Evolutionary conservation across 2,797 vertebrate species (phyloP), one percentile per base, ranked within the genome.

Genomic region (Callimico goeldii): DNA sequence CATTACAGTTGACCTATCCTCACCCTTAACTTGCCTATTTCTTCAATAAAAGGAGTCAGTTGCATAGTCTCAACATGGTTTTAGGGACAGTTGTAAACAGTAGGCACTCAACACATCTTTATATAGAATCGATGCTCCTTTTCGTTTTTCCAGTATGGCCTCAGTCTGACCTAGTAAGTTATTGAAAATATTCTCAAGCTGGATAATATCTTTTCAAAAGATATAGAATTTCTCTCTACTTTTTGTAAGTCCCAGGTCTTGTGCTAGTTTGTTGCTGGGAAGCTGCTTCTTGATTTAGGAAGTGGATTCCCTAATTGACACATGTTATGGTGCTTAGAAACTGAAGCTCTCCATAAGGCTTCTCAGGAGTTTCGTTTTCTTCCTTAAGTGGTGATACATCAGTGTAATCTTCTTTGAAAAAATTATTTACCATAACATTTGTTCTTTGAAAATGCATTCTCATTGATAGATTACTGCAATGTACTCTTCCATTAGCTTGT

Each of bases 361-460:
- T 94, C 90, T 57, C 24, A 7, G 61, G 97, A 84, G 39, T 88
- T 96, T 79, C 2, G 4, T 93, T 96, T 92, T 94, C 67, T 80
- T 90, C 55, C 55, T 17, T 93, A 83, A 86, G 57, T 91, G 89
- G 75, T 90, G 64, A 75, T 92, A 33, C 64, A 95, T 96, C 95
- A 94, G 4, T 91, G 73, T 90, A 93, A 90, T 90, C 91, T 48
- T 87, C 91, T 77, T 72, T 80, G 96, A 89, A 87, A 79, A 95
- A 91, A 89, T 93, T 94, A 85, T 88, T 96, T 96, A 50, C 91
- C 50, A 14, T 84, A 82, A 86, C 39, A 90, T 87, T 94, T 92
- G 75, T 97, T 96, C 76, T 96, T 82, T 92, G 93, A 57, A 95
- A 95, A 87, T n/a, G 17, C 39, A 33, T 95, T 92, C 70, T 80